Evolutionary conservation across 2,888 invertebrate genomes (phyloP).

Genomic region (Terebella lapidaria): DNA sequence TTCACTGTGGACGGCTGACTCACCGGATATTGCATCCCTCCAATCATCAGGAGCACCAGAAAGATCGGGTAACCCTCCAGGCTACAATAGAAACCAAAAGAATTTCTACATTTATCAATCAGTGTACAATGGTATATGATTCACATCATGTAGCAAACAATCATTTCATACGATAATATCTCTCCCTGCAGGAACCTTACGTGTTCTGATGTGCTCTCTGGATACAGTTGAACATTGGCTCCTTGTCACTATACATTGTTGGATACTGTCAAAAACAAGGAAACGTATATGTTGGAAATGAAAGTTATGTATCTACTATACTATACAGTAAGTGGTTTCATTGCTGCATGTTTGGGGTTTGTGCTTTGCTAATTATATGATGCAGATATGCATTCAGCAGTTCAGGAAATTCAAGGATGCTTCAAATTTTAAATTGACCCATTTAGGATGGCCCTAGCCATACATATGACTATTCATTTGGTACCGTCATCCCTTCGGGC

Average conservation of each 20-base stretch:
- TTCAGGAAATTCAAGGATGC: no score
- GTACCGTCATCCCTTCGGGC: no score
- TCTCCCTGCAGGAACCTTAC: no score
- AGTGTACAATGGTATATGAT: no score
- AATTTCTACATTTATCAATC: background rate
- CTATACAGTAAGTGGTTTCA: no score
- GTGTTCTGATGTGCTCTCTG: conserved; percentile 56
- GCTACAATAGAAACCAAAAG: conserved; percentile 26
- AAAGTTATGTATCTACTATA: background rate
- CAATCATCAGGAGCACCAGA: conserved; percentile 49
- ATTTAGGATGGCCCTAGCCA: no score
- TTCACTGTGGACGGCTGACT: conserved; percentile 19
- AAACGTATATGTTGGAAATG: no score
- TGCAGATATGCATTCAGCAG: background rate
- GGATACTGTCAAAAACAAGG: conserved; percentile 50
- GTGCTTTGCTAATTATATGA: no score
- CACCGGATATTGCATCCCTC: conserved; percentile 54
- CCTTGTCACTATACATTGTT: conserved; percentile 47
- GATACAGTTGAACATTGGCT: conserved; percentile 38
- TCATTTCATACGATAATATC: no score
- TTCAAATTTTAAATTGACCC: no score
- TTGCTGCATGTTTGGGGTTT: no score
- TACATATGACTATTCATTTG: background rate
- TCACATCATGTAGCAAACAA: no score
- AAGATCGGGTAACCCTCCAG: conserved; percentile 45